A percentile compares a stretch with the other conserved stretches of the same genome.
Conservation (phyloP, 1,140 invertebrate species). For the Drosophila rufa region DNA sequence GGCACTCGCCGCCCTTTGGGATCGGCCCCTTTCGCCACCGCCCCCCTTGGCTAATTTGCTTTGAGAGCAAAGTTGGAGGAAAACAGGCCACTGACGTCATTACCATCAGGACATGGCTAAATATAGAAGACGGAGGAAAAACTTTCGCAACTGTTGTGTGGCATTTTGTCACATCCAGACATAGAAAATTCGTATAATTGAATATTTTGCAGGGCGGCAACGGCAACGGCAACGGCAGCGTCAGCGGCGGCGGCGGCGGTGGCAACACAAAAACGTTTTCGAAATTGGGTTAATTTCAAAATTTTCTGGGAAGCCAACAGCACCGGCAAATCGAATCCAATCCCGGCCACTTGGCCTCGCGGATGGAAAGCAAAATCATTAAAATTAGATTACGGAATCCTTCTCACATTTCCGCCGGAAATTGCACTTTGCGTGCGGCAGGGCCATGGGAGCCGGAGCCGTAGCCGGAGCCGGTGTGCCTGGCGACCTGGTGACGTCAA, state of each 20-base stretch:
- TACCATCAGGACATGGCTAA: conserved; percentile 56
- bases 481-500: conserved; percentile 38
- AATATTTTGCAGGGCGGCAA: conserved; percentile 59
- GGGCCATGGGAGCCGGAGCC: too few species aligned
- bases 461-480: neutral
- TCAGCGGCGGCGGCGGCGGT: neutral
- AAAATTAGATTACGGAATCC: conserved; percentile 81
- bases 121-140: conserved; percentile 33
- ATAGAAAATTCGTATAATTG: conserved; percentile 67
- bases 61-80: conserved; percentile 48
- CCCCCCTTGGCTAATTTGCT: conserved; percentile 63
- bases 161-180: conserved; percentile 70
- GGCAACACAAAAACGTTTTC: conserved; percentile 52
- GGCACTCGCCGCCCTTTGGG: conserved; percentile 41
- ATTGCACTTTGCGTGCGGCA: conserved; percentile 78
- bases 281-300: conserved; percentile 72
- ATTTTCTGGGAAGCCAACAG: conserved; percentile 34
- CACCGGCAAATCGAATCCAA: conserved; percentile 59
- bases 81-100: conserved; percentile 71
- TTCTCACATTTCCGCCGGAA: conserved; percentile 81
- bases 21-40: neutral
- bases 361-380: conserved; percentile 68
- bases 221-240: conserved; percentile 4
- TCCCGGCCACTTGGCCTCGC: conserved; percentile 68
- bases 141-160: conserved; percentile 53